These are phyloP conservation scores for Hoplodrina ambigua DNA, from an alignment of 2,888 invertebrate species.

Conservation along the genomic window DNA sequence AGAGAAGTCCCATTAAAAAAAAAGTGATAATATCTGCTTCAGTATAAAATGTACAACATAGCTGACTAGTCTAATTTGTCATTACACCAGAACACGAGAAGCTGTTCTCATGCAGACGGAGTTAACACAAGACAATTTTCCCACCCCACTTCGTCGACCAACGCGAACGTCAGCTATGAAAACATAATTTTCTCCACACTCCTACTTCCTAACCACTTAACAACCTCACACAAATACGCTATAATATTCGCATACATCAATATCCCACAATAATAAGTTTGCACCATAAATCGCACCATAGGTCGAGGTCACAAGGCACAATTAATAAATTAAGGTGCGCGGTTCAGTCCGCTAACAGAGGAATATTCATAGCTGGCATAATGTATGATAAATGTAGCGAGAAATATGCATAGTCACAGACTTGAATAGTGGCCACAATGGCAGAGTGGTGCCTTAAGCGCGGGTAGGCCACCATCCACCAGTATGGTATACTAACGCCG, in stretches of 20 bases:
- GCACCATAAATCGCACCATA: conserved; percentile 75
- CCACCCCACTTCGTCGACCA: conserved; percentile 30
- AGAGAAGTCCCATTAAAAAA: too few species aligned
- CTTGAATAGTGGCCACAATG: conserved; percentile 72
- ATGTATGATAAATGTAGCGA: conserved; percentile 84
- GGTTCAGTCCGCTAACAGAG: conserved; percentile 80
- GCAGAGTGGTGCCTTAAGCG: conserved; percentile 57
- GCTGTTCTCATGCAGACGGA: background rate
- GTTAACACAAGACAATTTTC: conserved; percentile 16
- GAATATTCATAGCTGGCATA: conserved; percentile 86
- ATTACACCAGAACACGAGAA: background rate
- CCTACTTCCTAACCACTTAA: conserved; percentile 50
- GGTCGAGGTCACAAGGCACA: conserved; percentile 78
- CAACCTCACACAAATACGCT: conserved; percentile 58
- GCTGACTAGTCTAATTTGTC: background rate
- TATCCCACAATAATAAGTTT: conserved; percentile 72
- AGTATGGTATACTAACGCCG: conserved; percentile 16
- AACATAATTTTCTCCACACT: conserved; percentile 48
- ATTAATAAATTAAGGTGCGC: conserved; percentile 84
- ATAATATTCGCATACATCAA: conserved; percentile 64
- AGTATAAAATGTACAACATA: too few species aligned
- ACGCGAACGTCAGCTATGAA: conserved; percentile 36
- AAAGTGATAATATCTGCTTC: too few species aligned
- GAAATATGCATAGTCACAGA: conserved; percentile 84
- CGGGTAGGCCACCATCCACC: conserved; percentile 44